A percentile compares a stretch with the other conserved stretches of the same genome.
Evolutionary conservation across 2,797 vertebrate genomes (phyloP).

Genomic region (Cephalopachus bancanus): DNA sequence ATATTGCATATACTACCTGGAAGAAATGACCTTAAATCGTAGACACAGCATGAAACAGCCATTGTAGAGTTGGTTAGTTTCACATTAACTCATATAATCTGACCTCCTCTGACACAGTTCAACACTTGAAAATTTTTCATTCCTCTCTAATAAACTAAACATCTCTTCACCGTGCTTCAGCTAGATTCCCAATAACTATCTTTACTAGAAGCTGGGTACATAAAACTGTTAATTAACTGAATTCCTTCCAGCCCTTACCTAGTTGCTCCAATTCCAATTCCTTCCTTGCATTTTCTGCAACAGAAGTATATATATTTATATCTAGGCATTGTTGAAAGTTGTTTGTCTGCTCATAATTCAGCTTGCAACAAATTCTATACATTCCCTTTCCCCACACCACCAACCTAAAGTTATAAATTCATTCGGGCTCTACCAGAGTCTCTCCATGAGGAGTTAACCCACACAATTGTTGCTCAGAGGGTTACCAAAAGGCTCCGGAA

Average conservation of each 20-base stretch:
- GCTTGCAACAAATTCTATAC: not conserved
- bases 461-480: not conserved
- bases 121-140: constrained; percentile 74
- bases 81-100: constrained; percentile 73
- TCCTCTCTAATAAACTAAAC: constrained; percentile 75
- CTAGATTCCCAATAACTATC: constrained; percentile 38
- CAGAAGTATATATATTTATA: not conserved
- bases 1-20: constrained; percentile 57
- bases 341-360: constrained; percentile 7
- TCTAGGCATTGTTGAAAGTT: not conserved
- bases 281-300: constrained; percentile 60
- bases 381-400: not conserved
- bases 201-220: constrained; percentile 1
- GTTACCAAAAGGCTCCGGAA: not conserved
- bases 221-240: not conserved
- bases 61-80: constrained; percentile 73
- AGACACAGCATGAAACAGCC: constrained; percentile 72
- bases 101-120: constrained; percentile 81
- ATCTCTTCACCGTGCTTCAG: constrained; percentile 49
- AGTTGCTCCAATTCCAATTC: not conserved
- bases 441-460: not conserved
- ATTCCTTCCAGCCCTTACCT: constrained; percentile 9
- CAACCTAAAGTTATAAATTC: not conserved
- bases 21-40: constrained; percentile 76
- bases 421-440: not conserved